phyloP scores from a whole-genome alignment of 2,888 invertebrate genomes.

The Lottia scabra region DNA sequence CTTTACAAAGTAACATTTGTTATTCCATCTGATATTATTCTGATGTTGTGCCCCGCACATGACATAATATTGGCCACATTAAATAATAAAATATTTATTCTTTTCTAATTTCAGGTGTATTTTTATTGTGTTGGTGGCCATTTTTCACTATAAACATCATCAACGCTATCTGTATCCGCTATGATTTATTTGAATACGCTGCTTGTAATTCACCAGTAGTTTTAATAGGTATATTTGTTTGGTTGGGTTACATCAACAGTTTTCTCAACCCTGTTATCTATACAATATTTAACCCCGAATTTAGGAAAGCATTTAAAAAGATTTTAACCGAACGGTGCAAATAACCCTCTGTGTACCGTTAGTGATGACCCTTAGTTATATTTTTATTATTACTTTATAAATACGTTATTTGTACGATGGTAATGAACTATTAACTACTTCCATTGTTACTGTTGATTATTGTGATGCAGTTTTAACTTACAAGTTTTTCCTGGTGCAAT shows the following conservation, averaged over 20 bases:
- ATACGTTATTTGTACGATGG: no score
- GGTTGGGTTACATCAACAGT: slow-evolving; percentile 95
- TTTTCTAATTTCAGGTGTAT: slow-evolving; percentile 83
- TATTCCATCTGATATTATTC: no score
- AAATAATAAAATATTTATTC: slow-evolving; percentile 10
- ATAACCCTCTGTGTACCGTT: not conserved
- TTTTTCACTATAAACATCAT: slow-evolving; percentile 98
- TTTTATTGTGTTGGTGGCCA: slow-evolving; percentile 98
- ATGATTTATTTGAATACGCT: slow-evolving; percentile 74
- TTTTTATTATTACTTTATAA: no score
- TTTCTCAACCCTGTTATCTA: slow-evolving; percentile 82
- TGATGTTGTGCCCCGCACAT: no score
- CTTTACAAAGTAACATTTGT: no score
- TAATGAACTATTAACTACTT: no score
- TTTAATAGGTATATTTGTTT: slow-evolving; percentile 79
- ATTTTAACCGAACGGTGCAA: slow-evolving; percentile 74
- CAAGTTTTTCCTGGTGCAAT: no score
- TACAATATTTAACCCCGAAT: slow-evolving; percentile 76
- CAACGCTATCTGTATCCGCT: slow-evolving; percentile 93
- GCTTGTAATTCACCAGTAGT: slow-evolving; percentile 73
- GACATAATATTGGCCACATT: not conserved
- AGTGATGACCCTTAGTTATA: no score
- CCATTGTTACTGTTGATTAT: no score
- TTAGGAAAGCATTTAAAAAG: slow-evolving; percentile 97
- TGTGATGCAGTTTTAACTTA: no score